Percentiles rank a stretch among this genome's conserved stretches.
Evolutionary conservation across 2,797 vertebrate genomes (phyloP).

Genomic region (Furcifer pardalis): DNA sequence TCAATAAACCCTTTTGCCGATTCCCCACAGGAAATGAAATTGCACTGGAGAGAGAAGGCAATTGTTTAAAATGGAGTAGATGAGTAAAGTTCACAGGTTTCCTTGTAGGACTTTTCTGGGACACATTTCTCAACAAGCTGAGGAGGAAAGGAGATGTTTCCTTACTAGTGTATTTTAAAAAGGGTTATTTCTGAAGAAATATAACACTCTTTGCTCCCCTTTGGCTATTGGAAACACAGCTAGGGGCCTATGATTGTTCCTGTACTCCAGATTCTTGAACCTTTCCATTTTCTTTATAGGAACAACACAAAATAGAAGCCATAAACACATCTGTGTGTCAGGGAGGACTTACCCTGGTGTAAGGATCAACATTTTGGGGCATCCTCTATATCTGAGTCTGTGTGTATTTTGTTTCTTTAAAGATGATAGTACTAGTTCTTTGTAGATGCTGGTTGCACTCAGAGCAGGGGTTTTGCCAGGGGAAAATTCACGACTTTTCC

Average conservation of each 20-base stretch:
- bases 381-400: no score
- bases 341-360: background rate
- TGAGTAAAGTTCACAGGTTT: constrained; percentile 43
- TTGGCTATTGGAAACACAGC: background rate
- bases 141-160: constrained; percentile 4
- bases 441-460: no score
- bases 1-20: constrained; percentile 47
- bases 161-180: constrained; percentile 23
- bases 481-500: no score
- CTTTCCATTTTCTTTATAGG: background rate
- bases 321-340: background rate
- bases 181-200: constrained; percentile 5
- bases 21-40: constrained; percentile 57
- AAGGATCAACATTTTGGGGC: no score
- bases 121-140: background rate
- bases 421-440: no score
- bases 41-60: constrained; percentile 24
- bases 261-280: background rate
- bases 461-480: no score
- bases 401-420: no score
- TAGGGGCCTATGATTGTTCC: background rate
- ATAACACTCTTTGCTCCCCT: background rate
- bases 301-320: background rate
- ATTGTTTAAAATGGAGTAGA: constrained; percentile 32
- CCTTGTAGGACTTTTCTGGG: constrained; percentile 28